phyloP scores from a whole-genome alignment of 1,140 invertebrate genomes.

The Apocrypta bakeri region DNA sequence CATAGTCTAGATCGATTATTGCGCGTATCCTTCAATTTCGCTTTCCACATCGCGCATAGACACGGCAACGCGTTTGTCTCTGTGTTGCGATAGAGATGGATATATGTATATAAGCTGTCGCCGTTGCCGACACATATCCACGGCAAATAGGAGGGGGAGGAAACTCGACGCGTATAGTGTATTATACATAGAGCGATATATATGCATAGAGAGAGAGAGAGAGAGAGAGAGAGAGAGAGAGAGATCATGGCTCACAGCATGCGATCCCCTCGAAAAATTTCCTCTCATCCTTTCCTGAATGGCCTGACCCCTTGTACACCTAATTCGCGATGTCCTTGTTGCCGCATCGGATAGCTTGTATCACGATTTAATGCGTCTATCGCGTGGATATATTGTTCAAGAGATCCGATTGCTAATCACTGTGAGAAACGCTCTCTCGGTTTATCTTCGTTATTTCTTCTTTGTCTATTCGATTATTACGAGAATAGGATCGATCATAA shows the following conservation, averaged over 20 bases:
- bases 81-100: too few species aligned
- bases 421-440: too few species aligned
- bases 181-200: too few species aligned
- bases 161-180: not conserved
- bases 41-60: too few species aligned
- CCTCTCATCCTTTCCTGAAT: constrained; percentile 31
- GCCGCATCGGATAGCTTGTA: not conserved
- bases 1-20: too few species aligned
- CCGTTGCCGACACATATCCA: too few species aligned
- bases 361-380: not conserved
- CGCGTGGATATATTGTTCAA: not conserved
- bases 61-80: too few species aligned
- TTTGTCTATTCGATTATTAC: too few species aligned
- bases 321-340: constrained; percentile 46
- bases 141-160: not conserved
- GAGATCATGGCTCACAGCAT: not conserved
- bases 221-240: not conserved
- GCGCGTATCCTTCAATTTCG: too few species aligned
- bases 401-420: not conserved
- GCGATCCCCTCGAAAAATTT: constrained; percentile 45
- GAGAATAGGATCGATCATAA: too few species aligned
- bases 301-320: constrained; percentile 3
- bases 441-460: too few species aligned
- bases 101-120: too few species aligned
- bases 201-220: not conserved